A percentile compares a stretch with the other conserved stretches of the same genome.
phyloP scores from a whole-genome alignment of 1,140 invertebrate genomes.

The Hormaphis cornu region DNA sequence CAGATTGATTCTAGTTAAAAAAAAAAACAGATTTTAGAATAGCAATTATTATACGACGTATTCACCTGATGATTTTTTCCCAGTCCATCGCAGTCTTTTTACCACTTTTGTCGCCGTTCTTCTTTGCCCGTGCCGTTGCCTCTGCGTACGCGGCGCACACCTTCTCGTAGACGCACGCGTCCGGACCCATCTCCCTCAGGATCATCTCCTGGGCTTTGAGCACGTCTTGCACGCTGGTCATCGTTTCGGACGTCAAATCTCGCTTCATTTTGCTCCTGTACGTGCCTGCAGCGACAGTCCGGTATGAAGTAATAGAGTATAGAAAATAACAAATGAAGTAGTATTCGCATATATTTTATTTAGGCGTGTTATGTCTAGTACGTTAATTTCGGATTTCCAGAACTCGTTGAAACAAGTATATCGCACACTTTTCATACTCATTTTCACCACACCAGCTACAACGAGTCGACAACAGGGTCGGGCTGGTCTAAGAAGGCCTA shows the following conservation, averaged over 20 bases:
- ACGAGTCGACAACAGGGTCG: too few species aligned
- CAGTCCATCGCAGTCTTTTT: constrained; percentile 33
- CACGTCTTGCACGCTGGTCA: constrained; percentile 47
- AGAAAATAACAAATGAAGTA: not conserved
- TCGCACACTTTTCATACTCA: too few species aligned
- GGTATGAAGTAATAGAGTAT: not conserved
- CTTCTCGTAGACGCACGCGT: constrained; percentile 60
- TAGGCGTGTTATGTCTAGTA: too few species aligned
- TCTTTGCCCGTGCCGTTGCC: not conserved
- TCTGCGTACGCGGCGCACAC: constrained; percentile 58
- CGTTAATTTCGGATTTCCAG: too few species aligned
- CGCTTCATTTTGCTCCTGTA: constrained; percentile 48
- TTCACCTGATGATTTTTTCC: constrained; percentile 34
- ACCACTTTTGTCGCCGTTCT: not conserved
- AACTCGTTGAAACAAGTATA: too few species aligned
- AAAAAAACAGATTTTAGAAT: too few species aligned
- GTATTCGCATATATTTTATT: too few species aligned
- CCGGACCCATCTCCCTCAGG: constrained; percentile 55
- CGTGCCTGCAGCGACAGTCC: constrained; percentile 47
- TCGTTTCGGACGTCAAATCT: constrained; percentile 41
- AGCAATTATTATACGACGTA: too few species aligned
- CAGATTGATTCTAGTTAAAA: too few species aligned
- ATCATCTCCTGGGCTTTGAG: constrained; percentile 59
- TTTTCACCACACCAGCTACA: too few species aligned
- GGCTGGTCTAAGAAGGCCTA: too few species aligned